Evolutionary conservation across 2,113 vertebrate genomes (phyloP).

Genomic region (Copsychus sechellarum): DNA sequence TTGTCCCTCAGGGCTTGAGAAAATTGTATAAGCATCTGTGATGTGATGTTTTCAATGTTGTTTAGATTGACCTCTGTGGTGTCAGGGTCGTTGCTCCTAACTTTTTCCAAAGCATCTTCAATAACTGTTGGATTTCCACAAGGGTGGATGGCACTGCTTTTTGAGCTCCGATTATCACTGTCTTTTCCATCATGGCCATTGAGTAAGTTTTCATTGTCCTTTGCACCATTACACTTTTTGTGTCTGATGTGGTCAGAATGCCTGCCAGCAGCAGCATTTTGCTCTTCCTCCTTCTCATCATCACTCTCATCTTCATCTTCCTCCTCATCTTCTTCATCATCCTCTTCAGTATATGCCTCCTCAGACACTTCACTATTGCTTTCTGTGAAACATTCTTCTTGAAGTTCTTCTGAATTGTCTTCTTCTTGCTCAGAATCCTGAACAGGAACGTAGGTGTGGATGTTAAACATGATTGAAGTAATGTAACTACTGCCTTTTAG

Average conservation of each 20-base stretch:
- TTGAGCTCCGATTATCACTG: conserved; percentile 55
- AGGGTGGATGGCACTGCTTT: conserved; percentile 62
- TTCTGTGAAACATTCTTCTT: conserved; percentile 81
- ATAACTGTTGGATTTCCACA: conserved; percentile 90
- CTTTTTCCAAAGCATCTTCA: conserved; percentile 88
- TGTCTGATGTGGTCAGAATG: conserved; percentile 35
- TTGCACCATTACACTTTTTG: conserved; percentile 60
- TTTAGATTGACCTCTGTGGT: conserved; percentile 92
- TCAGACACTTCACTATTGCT: conserved; percentile 81
- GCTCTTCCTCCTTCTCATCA: conserved; percentile 61
- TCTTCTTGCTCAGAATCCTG: conserved; percentile 78
- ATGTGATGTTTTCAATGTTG: conserved; percentile 92
- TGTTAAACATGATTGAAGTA: not conserved
- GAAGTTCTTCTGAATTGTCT: conserved; percentile 76
- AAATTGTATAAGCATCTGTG: conserved; percentile 87
- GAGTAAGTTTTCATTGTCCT: conserved; percentile 41
- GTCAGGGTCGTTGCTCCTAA: conserved; percentile 81
- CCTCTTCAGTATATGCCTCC: conserved; percentile 70
- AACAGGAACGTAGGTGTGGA: not conserved
- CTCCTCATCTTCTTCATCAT: conserved; percentile 71
- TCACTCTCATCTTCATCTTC: conserved; percentile 67
- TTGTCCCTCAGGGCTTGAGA: conserved; percentile 87
- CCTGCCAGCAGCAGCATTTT: conserved; percentile 18
- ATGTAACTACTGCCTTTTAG: not conserved
- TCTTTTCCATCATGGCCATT: conserved; percentile 73